Base-by-base conservation (phyloP, 1,140 invertebrate genomes). In the Papilio dardanus region DNA sequence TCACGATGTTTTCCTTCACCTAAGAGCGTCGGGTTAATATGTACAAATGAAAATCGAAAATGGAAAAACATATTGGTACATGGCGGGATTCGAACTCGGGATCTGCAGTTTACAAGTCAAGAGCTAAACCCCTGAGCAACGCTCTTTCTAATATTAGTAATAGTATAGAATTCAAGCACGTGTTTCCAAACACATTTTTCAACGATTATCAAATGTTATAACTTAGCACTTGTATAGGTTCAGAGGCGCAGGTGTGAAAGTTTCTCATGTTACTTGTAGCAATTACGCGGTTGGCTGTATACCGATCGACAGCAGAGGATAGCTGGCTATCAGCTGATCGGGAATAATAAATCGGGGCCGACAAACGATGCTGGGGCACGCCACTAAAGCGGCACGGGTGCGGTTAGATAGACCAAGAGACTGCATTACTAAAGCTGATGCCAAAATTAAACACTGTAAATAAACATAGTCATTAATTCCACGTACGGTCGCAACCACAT, bases 311-410 rank as follows among this genome's bases (percentile, higher is more conserved):
- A 50, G 69, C 10, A 40, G 46, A 21, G 69, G 69, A 54, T 73
- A 71, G 40, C 50, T 66, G 67, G 54, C 54, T 79, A 80, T 79
- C 79, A 71, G 71, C 76, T 73, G 37, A 74, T 77, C 71, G 79
- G 75, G 66, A 37, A 65, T 76, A 80, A 82, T 81, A 81, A 81
- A 83, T 83, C 77, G 74, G 74, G 37, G 74, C 76, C 54, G 82
- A 84, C 82, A 82, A 84, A 82, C 81, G 77, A 79, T 76, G 75
- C 66, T 75, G 69, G 58, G 24, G 76, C 83, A 81, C 83, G 83
- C 77, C 80, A 84, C 81, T 75, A 76, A 31, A 19, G 16, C 31
- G 35, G 68, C 37, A 46, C 35, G 68, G 68, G 37, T 42, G 68
- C 35, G 67, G 67, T 40, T 42, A 8, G 40, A 71, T 71, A 42